A percentile compares a stretch with the other conserved stretches of the same genome.
phyloP scores from a whole-genome alignment of 2,888 invertebrate species.

The Stenichneumon culpator region DNA sequence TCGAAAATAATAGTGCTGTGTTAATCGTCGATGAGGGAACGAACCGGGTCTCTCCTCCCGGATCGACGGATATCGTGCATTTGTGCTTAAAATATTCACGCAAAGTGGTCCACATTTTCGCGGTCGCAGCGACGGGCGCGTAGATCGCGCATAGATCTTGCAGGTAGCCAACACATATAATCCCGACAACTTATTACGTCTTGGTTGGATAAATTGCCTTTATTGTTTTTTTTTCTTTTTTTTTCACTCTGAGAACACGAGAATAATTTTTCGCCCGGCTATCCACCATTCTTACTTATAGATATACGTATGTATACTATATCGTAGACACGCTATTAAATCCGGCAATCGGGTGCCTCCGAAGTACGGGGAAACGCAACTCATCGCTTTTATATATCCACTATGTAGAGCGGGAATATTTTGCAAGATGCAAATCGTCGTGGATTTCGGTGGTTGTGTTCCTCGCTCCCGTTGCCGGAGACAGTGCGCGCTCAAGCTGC shows the following conservation, averaged over 20 bases:
- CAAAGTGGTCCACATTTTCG: conserved; percentile 53
- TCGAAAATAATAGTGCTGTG: conserved; percentile 49
- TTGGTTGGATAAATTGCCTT: conserved; percentile 5
- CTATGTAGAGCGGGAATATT: conserved; percentile 73
- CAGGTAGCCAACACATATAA: conserved; percentile 23
- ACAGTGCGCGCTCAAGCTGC: conserved; percentile 59
- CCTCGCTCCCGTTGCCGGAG: conserved; percentile 58
- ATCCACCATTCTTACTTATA: conserved; percentile 3
- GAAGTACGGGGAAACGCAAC: conserved; percentile 46
- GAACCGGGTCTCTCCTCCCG: conserved; percentile 13
- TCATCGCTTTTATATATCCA: conserved; percentile 61
- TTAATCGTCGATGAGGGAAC: conserved; percentile 22
- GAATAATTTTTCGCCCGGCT: conserved; percentile 15
- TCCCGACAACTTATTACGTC: not conserved
- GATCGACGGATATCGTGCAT: conserved; percentile 29
- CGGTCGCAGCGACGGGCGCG: conserved; percentile 30
- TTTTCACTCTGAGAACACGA: not conserved
- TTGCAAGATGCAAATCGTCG: conserved; percentile 78
- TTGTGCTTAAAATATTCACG: conserved; percentile 58
- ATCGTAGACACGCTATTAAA: conserved; percentile 28
- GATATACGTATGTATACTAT: conserved; percentile 9
- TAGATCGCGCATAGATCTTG: conserved; percentile 27
- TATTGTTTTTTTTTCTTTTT: not conserved
- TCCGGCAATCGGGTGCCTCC: conserved; percentile 41
- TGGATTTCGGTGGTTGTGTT: conserved; percentile 70